Percentiles rank a stretch among this genome's conserved stretches.
These are phyloP conservation scores for Lytechinus variegatus DNA, from an alignment of 35 echinoderm and acorn worm species.

Conservation along the genomic window DNA sequence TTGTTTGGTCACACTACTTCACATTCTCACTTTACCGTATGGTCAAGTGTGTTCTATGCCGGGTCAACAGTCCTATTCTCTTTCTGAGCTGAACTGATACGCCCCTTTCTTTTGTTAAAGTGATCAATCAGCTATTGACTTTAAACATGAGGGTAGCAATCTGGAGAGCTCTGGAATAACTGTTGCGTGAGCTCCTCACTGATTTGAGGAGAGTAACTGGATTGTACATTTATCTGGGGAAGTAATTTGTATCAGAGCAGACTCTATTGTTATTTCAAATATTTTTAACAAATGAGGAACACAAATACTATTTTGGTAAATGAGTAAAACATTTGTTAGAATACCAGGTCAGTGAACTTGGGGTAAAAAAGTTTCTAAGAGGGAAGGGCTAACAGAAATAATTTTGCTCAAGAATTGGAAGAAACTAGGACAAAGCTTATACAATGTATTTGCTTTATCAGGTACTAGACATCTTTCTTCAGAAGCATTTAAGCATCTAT, in stretches of 20 bases:
- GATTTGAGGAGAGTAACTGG: not conserved
- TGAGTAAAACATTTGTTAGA: not conserved
- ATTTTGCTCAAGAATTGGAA: no score
- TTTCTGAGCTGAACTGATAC: not conserved
- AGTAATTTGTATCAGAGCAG: not conserved
- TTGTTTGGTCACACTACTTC: not conserved
- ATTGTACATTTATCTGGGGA: not conserved
- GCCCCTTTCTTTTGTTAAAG: constrained; percentile 18
- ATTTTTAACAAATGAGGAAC: not conserved
- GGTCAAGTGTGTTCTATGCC: not conserved
- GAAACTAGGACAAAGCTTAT: no score
- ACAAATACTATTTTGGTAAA: not conserved
- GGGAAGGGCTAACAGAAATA: no score
- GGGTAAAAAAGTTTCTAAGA: no score
- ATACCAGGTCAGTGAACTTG: not conserved
- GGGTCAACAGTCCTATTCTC: not conserved
- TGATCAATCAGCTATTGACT: not conserved
- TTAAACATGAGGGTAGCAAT: not conserved
- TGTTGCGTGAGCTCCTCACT: not conserved
- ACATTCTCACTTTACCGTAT: not conserved
- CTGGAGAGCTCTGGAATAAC: not conserved
- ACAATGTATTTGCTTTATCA: no score
- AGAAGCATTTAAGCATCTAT: no score
- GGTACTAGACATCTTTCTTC: no score
- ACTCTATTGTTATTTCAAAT: not conserved